Percentiles rank a stretch among this genome's conserved stretches.
Conservation (phyloP, 2,113 vertebrate species). For the Lagenorhynchus albirostris region DNA sequence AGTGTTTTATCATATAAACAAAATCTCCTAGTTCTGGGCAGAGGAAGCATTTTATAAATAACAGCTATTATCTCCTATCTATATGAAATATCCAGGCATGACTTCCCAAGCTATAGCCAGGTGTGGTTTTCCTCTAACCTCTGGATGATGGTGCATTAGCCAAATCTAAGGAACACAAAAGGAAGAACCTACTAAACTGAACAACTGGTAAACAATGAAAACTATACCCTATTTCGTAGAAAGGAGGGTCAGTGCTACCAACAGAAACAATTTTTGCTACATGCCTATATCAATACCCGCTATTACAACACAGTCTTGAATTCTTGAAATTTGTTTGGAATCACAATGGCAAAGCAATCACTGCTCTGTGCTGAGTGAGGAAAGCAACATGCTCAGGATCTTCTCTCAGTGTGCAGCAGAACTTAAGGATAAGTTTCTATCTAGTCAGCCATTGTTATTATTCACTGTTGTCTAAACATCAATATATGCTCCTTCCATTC, state of each 20-base stretch:
- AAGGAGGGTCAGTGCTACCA: not conserved
- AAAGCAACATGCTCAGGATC: not conserved
- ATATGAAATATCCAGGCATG: not conserved
- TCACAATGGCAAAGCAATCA: not conserved
- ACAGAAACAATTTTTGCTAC: not conserved
- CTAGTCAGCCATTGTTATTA: not conserved
- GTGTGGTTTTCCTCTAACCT: not conserved
- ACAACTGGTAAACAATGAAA: not conserved
- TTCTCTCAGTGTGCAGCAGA: not conserved
- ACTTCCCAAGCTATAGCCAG: not conserved
- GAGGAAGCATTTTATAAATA: not conserved
- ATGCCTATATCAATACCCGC: rapidly evolving
- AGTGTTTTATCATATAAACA: not conserved
- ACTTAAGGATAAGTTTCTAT: not conserved
- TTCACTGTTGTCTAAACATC: not conserved
- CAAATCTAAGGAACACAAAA: not conserved
- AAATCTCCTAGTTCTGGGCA: not conserved
- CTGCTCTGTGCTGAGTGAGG: not conserved
- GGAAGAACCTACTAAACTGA: not conserved
- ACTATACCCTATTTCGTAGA: not conserved
- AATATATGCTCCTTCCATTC: not conserved
- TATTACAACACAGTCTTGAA: not conserved
- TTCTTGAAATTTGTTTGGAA: not conserved
- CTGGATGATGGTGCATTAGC: not conserved
- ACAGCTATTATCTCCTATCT: not conserved